These are phyloP conservation scores for Hyles euphorbiae DNA, from an alignment of 1,140 invertebrate species.

Conservation along the genomic window DNA sequence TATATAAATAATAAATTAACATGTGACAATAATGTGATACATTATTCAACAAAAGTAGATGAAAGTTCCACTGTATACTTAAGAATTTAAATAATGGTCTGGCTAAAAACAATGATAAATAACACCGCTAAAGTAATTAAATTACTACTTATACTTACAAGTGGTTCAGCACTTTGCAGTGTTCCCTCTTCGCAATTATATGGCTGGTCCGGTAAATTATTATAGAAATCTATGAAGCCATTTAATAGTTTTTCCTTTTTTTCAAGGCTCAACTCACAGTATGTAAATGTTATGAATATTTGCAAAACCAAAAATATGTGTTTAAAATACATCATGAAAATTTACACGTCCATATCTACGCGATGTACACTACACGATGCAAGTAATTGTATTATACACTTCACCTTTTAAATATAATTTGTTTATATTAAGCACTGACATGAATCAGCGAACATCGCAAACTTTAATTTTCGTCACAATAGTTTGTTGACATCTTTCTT, in stretches of 20 bases:
- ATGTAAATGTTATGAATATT: conserved; percentile 21
- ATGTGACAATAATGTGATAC: too few species aligned
- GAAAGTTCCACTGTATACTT: too few species aligned
- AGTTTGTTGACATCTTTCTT: too few species aligned
- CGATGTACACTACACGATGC: not conserved
- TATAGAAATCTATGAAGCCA: conserved; percentile 51
- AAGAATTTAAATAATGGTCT: too few species aligned
- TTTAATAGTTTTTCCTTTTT: conserved; percentile 45
- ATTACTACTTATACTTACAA: conserved; percentile 33
- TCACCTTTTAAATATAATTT: too few species aligned
- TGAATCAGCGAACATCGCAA: too few species aligned
- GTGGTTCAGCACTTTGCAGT: conserved; percentile 37
- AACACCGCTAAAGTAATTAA: not conserved
- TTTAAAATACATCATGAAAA: conserved; percentile 4
- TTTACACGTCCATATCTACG: not conserved
- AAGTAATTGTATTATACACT: not conserved
- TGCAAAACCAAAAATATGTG: conserved; percentile 1
- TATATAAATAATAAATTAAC: too few species aligned
- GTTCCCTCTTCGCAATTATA: conserved; percentile 47
- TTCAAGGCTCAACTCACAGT: conserved; percentile 36
- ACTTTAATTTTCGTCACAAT: too few species aligned
- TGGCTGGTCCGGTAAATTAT: conserved; percentile 45
- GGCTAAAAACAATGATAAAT: too few species aligned
- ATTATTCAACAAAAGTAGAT: too few species aligned
- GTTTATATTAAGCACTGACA: too few species aligned